Percentiles rank a stretch among this genome's conserved stretches.
These are phyloP conservation scores for Galemys pyrenaicus DNA, from an alignment of 2,113 vertebrate species.

Conservation along the genomic window DNA sequence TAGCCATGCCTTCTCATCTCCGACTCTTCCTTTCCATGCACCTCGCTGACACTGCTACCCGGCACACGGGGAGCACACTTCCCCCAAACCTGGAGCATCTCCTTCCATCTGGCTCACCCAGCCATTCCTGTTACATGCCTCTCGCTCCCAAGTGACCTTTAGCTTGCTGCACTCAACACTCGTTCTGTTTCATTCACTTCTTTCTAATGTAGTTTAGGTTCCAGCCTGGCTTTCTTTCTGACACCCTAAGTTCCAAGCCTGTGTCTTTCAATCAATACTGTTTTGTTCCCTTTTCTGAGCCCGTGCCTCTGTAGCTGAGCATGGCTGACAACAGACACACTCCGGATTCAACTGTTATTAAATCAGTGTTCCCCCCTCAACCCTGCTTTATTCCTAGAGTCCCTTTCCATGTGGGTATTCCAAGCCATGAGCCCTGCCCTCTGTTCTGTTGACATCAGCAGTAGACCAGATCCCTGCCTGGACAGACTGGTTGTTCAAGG, in stretches of 20 bases:
- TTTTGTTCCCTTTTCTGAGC: background rate
- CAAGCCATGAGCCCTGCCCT: background rate
- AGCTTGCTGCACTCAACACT: fast-evolving
- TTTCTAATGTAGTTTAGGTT: background rate
- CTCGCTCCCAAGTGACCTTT: background rate
- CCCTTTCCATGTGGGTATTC: background rate
- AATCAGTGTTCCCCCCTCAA: background rate
- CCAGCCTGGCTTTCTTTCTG: background rate
- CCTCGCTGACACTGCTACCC: background rate
- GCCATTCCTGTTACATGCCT: background rate
- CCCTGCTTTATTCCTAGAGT: background rate
- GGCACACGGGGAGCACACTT: background rate
- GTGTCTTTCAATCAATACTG: background rate
- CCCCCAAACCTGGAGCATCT: background rate
- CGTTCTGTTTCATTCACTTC: background rate
- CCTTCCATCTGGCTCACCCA: fast-evolving
- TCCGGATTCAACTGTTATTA: background rate
- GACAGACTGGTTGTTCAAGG: background rate
- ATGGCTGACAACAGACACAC: background rate
- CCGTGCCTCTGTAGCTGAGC: background rate
- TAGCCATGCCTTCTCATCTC: background rate
- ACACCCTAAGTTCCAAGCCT: background rate
- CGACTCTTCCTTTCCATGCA: background rate
- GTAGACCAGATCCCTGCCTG: background rate
- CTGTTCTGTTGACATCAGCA: fast-evolving